These are phyloP conservation scores for Caenorhabditis drosophilae DNA, from an alignment of 2,888 invertebrate species.

Conservation along the genomic window DNA sequence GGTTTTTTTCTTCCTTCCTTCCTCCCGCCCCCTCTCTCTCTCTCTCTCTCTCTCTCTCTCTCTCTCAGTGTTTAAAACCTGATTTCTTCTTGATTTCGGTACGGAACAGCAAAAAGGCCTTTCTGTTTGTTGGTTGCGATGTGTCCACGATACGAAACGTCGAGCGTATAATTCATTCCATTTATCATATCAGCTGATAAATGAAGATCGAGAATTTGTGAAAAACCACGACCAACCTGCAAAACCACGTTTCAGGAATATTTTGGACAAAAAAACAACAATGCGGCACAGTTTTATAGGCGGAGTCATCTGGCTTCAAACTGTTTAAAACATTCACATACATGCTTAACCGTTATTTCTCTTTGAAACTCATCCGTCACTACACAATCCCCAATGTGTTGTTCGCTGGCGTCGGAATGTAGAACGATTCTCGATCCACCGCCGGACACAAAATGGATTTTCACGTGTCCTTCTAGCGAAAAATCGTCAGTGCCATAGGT, in stretches of 20 bases:
- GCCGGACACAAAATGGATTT: constrained; percentile 34
- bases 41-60: not conserved
- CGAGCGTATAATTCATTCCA: constrained; percentile 34
- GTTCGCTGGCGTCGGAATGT: constrained; percentile 37
- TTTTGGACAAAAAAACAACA: not conserved
- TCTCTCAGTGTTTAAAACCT: not conserved
- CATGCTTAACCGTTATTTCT: constrained; percentile 36
- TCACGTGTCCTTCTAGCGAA: constrained; percentile 42
- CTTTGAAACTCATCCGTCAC: constrained; percentile 38
- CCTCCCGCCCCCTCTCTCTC: no score
- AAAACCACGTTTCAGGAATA: not conserved
- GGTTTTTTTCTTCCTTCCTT: not conserved
- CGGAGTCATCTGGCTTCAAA: not conserved
- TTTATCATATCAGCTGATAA: constrained; percentile 28
- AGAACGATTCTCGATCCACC: constrained; percentile 28
- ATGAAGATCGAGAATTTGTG: constrained; percentile 24
- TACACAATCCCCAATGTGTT: constrained; percentile 36
- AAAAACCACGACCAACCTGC: constrained; percentile 21
- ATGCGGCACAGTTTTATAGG: not conserved
- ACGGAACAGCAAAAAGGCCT: constrained; percentile 26
- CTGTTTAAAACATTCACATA: not conserved
- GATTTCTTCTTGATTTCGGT: not conserved
- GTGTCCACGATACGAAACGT: constrained; percentile 18
- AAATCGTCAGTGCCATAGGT: constrained; percentile 51
- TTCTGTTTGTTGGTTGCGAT: constrained; percentile 9